Percentiles rank a stretch among this genome's conserved stretches.
phyloP scores from a whole-genome alignment of 2,888 invertebrate species.

The Noctua janthe region DNA sequence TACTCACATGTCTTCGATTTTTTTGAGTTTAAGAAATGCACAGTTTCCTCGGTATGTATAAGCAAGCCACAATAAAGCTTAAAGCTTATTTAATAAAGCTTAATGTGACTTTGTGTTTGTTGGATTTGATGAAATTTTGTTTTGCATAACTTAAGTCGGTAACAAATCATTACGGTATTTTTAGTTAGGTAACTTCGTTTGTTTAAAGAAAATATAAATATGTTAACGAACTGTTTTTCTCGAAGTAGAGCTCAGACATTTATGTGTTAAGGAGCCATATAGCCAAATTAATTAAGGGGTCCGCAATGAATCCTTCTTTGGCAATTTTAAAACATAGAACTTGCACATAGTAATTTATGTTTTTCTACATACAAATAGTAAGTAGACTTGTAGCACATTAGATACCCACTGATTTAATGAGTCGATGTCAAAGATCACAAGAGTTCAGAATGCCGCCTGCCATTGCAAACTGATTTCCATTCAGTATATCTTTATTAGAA shows the following conservation, averaged over 20 bases:
- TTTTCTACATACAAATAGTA: background rate
- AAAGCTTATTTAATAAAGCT: no score
- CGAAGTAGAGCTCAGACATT: background rate
- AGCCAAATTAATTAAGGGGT: background rate
- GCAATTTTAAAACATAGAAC: slow-evolving; percentile 17
- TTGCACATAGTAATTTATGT: background rate
- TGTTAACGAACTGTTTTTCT: background rate
- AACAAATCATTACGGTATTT: background rate
- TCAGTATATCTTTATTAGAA: background rate
- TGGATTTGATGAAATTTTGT: background rate
- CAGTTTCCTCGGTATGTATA: no score
- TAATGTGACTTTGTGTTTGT: no score
- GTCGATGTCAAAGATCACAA: slow-evolving; percentile 34
- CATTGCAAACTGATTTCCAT: slow-evolving; percentile 7
- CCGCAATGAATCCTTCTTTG: background rate
- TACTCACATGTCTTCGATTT: no score
- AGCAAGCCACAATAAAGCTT: no score
- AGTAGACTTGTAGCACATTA: background rate
- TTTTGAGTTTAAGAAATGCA: no score
- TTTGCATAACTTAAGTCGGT: background rate
- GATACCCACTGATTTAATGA: slow-evolving; percentile 24
- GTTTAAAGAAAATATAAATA: background rate
- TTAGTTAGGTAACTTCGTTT: background rate
- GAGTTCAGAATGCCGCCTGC: slow-evolving; percentile 23
- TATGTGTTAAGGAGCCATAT: background rate